Evolutionary conservation across 2,797 vertebrate species (phyloP).

Genomic region (Parauchenoglanis ngamensis): DNA sequence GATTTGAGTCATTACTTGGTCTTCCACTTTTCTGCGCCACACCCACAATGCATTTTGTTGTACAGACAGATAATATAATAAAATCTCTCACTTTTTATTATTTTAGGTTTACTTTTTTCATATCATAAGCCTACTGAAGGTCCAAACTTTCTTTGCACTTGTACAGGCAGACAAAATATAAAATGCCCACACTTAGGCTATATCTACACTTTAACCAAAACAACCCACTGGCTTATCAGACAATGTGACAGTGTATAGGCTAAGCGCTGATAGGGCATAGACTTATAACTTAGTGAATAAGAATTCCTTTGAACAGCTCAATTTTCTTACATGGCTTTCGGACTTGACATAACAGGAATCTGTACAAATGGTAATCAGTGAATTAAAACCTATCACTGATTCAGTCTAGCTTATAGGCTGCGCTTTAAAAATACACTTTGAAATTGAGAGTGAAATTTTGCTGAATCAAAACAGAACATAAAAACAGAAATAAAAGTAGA

Average conservation of each 20-base stretch:
- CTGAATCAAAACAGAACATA: not conserved
- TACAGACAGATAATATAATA: not conserved
- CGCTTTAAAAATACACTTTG: not conserved
- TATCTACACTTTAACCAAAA: not conserved
- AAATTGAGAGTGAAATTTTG: not conserved
- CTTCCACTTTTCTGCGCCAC: not conserved
- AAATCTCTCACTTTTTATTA: not conserved
- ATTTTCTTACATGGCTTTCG: not conserved
- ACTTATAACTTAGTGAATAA: not conserved
- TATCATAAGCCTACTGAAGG: not conserved
- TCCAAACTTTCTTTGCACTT: not conserved
- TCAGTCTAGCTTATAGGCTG: not conserved
- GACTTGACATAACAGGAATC: not conserved
- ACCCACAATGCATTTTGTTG: not conserved
- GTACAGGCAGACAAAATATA: not conserved
- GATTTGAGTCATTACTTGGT: not conserved
- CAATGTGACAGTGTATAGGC: not conserved
- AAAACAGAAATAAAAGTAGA: not conserved
- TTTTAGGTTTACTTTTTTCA: not conserved
- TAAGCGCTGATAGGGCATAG: not conserved
- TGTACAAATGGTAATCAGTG: no score
- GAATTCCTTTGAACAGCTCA: not conserved
- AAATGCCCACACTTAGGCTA: not conserved
- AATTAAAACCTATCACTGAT: not conserved
- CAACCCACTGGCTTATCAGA: not conserved